A percentile compares a stretch with the other conserved stretches of the same genome.
Conservation (phyloP, 2,797 vertebrate species). For the Alca torda region DNA sequence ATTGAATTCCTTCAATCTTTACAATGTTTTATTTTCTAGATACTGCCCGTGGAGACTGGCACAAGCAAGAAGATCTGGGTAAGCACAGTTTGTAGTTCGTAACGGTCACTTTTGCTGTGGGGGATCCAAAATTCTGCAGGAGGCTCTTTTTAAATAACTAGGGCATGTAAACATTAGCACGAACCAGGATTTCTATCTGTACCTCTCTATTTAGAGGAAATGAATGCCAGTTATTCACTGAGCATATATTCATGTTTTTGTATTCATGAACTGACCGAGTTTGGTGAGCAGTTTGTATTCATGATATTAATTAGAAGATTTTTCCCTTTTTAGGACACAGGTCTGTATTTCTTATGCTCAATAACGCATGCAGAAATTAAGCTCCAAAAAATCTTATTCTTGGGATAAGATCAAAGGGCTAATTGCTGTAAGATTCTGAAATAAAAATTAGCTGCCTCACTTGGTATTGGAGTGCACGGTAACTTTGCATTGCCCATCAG, state of each 20-base stretch:
- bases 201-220: conserved; percentile 60
- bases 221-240: conserved; percentile 61
- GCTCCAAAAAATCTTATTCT: neutral
- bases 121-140: conserved; percentile 50
- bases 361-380: neutral
- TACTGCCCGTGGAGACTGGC: neutral
- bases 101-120: conserved; percentile 18
- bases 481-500: neutral
- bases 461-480: neutral
- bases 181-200: conserved; percentile 48
- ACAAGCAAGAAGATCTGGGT: neutral
- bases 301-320: conserved; percentile 14
- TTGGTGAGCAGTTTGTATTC: neutral
- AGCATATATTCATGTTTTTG: neutral
- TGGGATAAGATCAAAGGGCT: neutral
- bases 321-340: neutral
- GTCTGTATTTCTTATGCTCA: neutral
- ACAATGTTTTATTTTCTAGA: neutral
- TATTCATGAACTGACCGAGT: neutral
- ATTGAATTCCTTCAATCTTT: neutral
- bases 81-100: neutral
- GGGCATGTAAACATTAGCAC: conserved; percentile 60
- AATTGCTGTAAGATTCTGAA: neutral
- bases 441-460: neutral
- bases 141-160: conserved; percentile 56